Evolutionary conservation across 1,140 invertebrate genomes (phyloP).

Genomic region (Papilio xuthus): DNA sequence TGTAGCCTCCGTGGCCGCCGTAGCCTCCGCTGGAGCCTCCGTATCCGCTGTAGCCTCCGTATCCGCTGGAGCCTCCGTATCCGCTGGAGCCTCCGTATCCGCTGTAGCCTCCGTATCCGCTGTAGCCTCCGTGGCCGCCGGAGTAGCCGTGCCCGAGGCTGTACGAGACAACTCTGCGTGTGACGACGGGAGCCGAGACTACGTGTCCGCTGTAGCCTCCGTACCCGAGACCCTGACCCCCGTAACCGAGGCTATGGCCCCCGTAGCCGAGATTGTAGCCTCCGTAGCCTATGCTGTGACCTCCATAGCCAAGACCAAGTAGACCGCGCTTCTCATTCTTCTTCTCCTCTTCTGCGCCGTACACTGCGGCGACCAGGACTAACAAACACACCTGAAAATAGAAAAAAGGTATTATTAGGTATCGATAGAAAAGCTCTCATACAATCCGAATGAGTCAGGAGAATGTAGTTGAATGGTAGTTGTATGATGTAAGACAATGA

Average conservation of each 20-base stretch:
- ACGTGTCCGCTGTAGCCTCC: background rate
- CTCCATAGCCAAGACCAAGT: constrained; percentile 48
- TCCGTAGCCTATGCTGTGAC: constrained; percentile 40
- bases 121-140: background rate
- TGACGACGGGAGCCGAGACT: background rate
- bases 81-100: background rate
- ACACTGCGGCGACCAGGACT: constrained; percentile 59
- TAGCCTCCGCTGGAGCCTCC: background rate
- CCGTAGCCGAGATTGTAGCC: background rate
- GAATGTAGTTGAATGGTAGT: background rate
- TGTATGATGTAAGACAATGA: background rate
- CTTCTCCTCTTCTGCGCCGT: constrained; percentile 67
- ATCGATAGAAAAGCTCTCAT: background rate
- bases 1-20: background rate
- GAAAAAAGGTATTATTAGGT: constrained; percentile 30
- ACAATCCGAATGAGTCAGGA: background rate
- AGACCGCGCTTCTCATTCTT: constrained; percentile 75
- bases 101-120: background rate
- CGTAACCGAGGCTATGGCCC: background rate
- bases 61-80: background rate
- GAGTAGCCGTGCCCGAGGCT: background rate
- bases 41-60: background rate
- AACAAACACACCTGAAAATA: constrained; percentile 60
- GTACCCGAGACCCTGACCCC: background rate
- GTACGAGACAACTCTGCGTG: constrained; percentile 1